Evolutionary conservation across 1,140 invertebrate genomes (phyloP).

Genomic region (Lysiphlebus fabarum): DNA sequence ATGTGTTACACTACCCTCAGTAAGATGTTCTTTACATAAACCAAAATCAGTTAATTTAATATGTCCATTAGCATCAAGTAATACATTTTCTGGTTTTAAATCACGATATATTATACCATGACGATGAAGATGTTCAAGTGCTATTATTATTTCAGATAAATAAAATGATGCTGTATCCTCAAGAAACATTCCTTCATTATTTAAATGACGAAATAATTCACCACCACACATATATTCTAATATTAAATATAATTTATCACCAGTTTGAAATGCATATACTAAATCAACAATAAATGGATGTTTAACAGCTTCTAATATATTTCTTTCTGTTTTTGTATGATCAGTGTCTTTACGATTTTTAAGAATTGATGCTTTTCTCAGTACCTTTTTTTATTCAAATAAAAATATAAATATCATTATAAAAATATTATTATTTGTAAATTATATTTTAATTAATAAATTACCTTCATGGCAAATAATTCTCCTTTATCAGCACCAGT

Average conservation of each 20-base stretch:
- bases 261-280: conserved; percentile 98
- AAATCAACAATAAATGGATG: conserved; percentile 99
- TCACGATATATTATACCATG: conserved; percentile 97
- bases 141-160: conserved; percentile 94
- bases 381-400: conserved; percentile 1
- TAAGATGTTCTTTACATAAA: conserved; percentile 96
- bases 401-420: too few species aligned
- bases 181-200: conserved; percentile 95
- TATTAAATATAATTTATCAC: conserved; percentile 95
- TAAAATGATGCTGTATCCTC: conserved; percentile 98
- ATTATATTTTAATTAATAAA: too few species aligned
- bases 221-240: conserved; percentile 97
- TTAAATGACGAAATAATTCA: conserved; percentile 96
- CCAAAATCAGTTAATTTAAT: conserved; percentile 99
- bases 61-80: conserved; percentile 91
- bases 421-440: too few species aligned
- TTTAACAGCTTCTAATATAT: conserved; percentile 97
- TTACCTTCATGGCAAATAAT: conserved; percentile 98
- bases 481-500: conserved; percentile 86
- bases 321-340: conserved; percentile 98
- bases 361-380: conserved; percentile 94
- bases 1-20: conserved; percentile 92
- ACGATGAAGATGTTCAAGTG: conserved; percentile 94
- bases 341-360: conserved; percentile 99
- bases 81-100: conserved; percentile 98